phyloP scores from a whole-genome alignment of 2,113 vertebrate genomes.

The Stictonetta naevosa region DNA sequence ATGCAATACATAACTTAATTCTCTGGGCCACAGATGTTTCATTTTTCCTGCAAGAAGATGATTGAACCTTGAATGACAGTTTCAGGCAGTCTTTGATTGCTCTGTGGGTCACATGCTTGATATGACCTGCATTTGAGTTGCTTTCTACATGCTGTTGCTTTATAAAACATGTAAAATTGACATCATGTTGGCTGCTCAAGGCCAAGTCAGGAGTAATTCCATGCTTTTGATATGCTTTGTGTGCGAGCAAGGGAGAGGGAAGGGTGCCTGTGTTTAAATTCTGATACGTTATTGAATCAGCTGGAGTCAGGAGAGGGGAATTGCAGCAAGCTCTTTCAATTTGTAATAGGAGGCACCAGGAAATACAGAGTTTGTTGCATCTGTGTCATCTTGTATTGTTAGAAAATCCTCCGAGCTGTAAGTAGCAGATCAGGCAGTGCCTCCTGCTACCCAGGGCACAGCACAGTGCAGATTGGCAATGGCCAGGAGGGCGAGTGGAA shows the following conservation, averaged over 20 bases:
- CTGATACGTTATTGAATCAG: conserved; percentile 35
- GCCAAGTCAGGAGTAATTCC: conserved; percentile 43
- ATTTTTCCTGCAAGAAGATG: conserved; percentile 59
- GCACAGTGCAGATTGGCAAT: not conserved
- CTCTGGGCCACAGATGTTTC: conserved; percentile 72
- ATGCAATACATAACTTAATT: conserved; percentile 66
- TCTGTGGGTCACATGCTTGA: conserved; percentile 58
- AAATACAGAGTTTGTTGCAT: conserved; percentile 12
- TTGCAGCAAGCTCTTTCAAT: conserved; percentile 38
- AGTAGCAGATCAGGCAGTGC: not conserved
- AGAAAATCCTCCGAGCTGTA: not conserved
- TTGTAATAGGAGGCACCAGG: not conserved
- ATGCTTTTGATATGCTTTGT: conserved; percentile 11
- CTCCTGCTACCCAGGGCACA: not conserved
- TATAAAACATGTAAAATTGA: conserved; percentile 65
- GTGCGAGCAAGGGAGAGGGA: not conserved
- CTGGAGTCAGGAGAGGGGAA: conserved; percentile 46
- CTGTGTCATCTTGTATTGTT: not conserved
- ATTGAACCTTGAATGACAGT: conserved; percentile 71
- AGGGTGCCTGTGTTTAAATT: conserved; percentile 45
- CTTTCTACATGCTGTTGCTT: conserved; percentile 60
- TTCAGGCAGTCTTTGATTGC: conserved; percentile 72
- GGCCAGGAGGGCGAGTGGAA: not conserved
- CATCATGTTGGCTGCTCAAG: conserved; percentile 55
- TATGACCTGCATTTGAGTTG: conserved; percentile 70